A percentile compares a stretch with the other conserved stretches of the same genome.
Conservation (phyloP, 2,797 vertebrate species). For the Thaleichthys pacificus region DNA sequence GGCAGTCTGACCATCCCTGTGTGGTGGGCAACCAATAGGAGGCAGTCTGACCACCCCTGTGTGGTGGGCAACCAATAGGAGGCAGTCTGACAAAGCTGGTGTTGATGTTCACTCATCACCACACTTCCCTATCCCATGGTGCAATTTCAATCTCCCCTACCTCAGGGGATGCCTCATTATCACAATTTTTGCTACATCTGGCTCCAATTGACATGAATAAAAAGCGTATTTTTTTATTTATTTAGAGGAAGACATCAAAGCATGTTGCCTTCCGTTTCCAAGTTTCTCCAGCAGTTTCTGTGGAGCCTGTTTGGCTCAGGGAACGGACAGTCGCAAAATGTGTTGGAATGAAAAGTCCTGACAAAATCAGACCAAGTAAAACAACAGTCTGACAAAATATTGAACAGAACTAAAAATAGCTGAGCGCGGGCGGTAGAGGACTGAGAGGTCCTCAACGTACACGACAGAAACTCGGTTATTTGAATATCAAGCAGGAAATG, state of each 20-base stretch:
- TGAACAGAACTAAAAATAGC: conserved; percentile 63
- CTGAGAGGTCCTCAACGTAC: conserved; percentile 26
- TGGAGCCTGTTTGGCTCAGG: conserved; percentile 54
- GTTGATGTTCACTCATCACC: conserved; percentile 42
- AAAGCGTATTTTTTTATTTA: conserved; percentile 61
- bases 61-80: too few species aligned
- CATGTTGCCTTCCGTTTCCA: conserved; percentile 55
- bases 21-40: too few species aligned
- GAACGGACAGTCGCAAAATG: conserved; percentile 59
- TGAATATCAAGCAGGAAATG: conserved; percentile 1
- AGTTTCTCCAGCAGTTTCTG: conserved; percentile 56
- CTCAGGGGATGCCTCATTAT: conserved; percentile 52
- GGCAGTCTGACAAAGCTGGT: neutral
- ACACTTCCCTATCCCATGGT: conserved; percentile 47
- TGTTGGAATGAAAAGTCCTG: conserved; percentile 54
- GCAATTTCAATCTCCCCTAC: conserved; percentile 59
- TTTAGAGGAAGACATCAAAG: conserved; percentile 65
- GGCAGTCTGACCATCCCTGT: too few species aligned
- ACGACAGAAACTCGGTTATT: conserved; percentile 18
- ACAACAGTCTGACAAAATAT: conserved; percentile 59
- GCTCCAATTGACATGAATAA: conserved; percentile 81
- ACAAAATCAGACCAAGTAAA: conserved; percentile 61
- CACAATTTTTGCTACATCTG: conserved; percentile 77
- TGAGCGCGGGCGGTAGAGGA: conserved; percentile 41
- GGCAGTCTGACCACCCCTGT: too few species aligned